phyloP scores from a whole-genome alignment of 2,797 vertebrate genomes.

The Microhierax caerulescens region DNA sequence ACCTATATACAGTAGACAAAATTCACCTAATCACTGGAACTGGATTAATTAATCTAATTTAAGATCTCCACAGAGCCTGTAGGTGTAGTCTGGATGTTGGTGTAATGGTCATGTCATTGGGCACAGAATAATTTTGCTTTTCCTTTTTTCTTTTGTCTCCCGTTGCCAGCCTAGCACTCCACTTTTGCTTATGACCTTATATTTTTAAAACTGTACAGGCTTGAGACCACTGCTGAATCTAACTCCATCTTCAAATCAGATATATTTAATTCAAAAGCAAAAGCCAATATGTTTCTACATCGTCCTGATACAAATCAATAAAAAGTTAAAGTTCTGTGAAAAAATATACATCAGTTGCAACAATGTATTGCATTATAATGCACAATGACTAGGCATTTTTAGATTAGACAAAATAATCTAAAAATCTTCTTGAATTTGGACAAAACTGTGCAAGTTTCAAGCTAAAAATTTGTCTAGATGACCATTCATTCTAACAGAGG shows the following conservation, averaged over 20 bases:
- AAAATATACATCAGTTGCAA: background rate
- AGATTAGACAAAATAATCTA: background rate
- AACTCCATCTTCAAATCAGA: background rate
- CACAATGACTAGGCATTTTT: background rate
- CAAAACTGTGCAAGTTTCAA: background rate
- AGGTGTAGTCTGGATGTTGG: accelerated
- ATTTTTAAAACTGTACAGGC: background rate
- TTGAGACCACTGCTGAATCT: background rate
- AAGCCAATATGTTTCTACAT: background rate
- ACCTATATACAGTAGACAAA: background rate
- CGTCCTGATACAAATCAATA: background rate
- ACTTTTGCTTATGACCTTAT: background rate
- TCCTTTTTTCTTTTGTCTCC: background rate
- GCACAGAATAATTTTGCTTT: background rate
- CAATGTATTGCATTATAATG: background rate
- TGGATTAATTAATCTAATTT: background rate
- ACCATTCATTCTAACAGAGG: background rate
- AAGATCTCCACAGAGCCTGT: background rate
- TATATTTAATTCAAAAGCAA: background rate
- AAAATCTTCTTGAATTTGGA: background rate
- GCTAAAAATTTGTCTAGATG: background rate
- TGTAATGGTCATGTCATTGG: background rate
- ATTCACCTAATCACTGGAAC: background rate
- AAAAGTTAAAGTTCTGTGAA: background rate
- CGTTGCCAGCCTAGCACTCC: background rate